phyloP scores from a whole-genome alignment of 2,888 invertebrate species.

The Cryptocephalus moraei region DNA sequence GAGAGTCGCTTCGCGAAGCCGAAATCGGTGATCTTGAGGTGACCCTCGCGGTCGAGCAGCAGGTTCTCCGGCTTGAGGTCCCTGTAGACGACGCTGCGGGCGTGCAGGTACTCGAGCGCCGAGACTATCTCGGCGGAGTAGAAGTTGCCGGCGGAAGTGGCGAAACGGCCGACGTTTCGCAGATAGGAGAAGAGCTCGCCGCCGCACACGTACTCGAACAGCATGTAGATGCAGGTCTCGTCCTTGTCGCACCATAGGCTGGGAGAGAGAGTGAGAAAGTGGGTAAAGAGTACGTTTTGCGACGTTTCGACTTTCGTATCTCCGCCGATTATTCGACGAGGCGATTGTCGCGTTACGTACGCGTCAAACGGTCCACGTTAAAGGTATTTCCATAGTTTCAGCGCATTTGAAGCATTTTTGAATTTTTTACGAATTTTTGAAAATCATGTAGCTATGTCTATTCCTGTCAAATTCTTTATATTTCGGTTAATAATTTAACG shows the following conservation, averaged over 20 bases:
- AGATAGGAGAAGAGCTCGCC: conserved; percentile 96
- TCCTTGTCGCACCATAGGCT: conserved; percentile 92
- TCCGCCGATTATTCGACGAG: too few species aligned
- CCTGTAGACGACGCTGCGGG: conserved; percentile 74
- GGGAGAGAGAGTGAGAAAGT: too few species aligned
- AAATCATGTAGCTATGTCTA: too few species aligned
- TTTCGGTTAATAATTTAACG: too few species aligned
- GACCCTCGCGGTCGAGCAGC: conserved; percentile 83
- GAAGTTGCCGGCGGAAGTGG: conserved; percentile 77
- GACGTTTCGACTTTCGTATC: too few species aligned
- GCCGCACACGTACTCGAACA: conserved; percentile 93
- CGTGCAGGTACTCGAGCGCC: conserved; percentile 89
- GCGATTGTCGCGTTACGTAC: too few species aligned
- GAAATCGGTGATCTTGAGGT: conserved; percentile 95
- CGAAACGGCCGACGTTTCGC: conserved; percentile 83
- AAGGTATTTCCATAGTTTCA: too few species aligned
- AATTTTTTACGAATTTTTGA: too few species aligned
- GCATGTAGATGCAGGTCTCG: conserved; percentile 87
- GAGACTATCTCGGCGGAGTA: conserved; percentile 91
- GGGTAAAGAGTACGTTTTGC: too few species aligned
- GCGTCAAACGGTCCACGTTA: too few species aligned
- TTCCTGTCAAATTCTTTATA: too few species aligned
- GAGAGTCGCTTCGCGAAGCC: conserved; percentile 93
- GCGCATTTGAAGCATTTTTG: too few species aligned
- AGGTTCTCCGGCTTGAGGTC: conserved; percentile 94